A percentile compares a stretch with the other conserved stretches of the same genome.
phyloP scores from a whole-genome alignment of 2,113 vertebrate genomes.

The Tichodroma muraria region DNA sequence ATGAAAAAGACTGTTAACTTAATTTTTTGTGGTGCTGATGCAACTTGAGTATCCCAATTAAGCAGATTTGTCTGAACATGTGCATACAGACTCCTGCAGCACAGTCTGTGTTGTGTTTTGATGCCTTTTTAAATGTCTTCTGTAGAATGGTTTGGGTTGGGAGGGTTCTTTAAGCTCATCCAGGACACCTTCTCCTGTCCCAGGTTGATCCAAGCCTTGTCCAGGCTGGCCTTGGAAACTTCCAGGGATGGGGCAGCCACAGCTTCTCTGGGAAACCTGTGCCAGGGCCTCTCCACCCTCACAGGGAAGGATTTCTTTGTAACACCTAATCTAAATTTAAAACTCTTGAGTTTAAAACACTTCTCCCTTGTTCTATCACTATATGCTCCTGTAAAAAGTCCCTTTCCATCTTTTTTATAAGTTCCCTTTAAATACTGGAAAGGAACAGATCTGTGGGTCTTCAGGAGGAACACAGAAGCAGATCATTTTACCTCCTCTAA shows the following conservation, averaged over 20 bases:
- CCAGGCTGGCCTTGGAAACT: not conserved
- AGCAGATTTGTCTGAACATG: not conserved
- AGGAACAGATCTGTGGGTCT: not conserved
- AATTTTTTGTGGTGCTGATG: not conserved
- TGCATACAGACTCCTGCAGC: rapidly evolving
- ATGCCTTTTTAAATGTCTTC: not conserved
- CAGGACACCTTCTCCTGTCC: rapidly evolving
- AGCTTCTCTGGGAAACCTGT: not conserved
- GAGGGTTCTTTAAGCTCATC: not conserved
- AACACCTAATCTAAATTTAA: not conserved
- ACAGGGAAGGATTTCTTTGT: not conserved
- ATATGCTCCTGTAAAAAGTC: not conserved
- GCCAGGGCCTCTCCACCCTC: not conserved
- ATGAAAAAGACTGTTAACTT: not conserved
- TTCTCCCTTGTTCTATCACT: not conserved
- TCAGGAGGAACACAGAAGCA: not conserved
- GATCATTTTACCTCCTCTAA: not conserved
- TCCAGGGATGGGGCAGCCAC: not conserved
- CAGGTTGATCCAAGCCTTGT: not conserved
- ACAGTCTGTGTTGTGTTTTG: not conserved
- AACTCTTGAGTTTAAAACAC: not conserved
- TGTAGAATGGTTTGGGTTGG: not conserved
- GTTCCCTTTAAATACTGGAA: not conserved
- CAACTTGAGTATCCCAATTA: not conserved
- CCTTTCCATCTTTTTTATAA: not conserved